phyloP scores from a whole-genome alignment of 2,888 invertebrate species.

The Galeopsomyia nigrocyanea region DNA sequence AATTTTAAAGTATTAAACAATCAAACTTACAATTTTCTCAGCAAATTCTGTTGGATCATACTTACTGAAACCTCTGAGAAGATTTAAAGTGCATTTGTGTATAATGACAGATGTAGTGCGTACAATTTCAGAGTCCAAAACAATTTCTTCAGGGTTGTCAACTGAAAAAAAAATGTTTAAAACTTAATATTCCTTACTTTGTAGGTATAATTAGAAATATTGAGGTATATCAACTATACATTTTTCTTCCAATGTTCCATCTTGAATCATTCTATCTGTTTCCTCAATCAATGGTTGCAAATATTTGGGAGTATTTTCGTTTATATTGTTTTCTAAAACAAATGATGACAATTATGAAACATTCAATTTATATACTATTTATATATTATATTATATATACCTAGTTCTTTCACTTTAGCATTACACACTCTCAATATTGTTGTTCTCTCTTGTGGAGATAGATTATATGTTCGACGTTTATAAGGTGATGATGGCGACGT shows the following conservation, averaged over 20 bases:
- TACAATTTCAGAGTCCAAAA: conserved; percentile 64
- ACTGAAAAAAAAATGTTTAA: conserved; percentile 46
- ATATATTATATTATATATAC: conserved; percentile 50
- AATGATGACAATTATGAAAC: conserved; percentile 22
- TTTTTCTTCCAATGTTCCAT: conserved; percentile 58
- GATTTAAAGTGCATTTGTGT: conserved; percentile 53
- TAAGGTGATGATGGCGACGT: conserved; percentile 8
- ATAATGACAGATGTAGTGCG: conserved; percentile 60
- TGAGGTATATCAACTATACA: conserved; percentile 49
- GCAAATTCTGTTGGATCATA: conserved; percentile 58
- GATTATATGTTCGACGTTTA: conserved; percentile 6
- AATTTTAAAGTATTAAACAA: neutral
- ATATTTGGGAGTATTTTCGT: conserved; percentile 50
- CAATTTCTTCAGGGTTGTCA: conserved; percentile 58
- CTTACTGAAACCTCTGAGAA: conserved; percentile 55
- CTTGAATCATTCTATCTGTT: conserved; percentile 55
- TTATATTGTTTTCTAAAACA: conserved; percentile 55
- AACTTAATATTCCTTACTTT: conserved; percentile 4
- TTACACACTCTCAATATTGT: conserved; percentile 51
- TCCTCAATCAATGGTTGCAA: conserved; percentile 57
- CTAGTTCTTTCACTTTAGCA: conserved; percentile 50
- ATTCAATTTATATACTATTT: neutral
- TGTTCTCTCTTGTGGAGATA: conserved; percentile 56
- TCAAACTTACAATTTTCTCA: conserved; percentile 56
- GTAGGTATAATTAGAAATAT: neutral